Evolutionary conservation across 2,113 vertebrate genomes (phyloP).

Genomic region (Zosterops japonicus): DNA sequence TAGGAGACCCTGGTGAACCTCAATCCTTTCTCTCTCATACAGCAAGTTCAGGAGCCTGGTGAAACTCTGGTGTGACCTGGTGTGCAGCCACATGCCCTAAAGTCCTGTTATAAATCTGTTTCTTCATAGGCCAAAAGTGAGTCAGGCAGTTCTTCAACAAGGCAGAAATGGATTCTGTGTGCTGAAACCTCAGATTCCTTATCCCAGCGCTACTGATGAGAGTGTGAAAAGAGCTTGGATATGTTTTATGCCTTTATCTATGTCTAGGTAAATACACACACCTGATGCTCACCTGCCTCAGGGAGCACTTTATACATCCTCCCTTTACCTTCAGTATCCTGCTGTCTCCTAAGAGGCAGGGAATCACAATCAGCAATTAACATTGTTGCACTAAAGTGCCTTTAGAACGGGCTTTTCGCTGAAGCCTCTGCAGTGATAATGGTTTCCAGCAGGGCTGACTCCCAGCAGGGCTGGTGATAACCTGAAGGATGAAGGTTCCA

Average conservation of each 20-base stretch:
- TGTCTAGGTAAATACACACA: background rate
- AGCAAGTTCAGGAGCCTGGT: background rate
- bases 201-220: background rate
- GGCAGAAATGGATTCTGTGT: background rate
- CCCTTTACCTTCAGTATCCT: background rate
- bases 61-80: background rate
- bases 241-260: background rate
- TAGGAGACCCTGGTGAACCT: background rate
- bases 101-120: background rate
- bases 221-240: background rate
- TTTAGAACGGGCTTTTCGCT: background rate
- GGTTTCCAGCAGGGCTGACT: background rate
- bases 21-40: background rate
- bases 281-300: background rate
- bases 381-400: background rate
- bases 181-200: background rate
- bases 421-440: background rate
- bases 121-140: background rate
- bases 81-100: background rate
- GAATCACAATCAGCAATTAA: background rate
- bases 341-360: background rate
- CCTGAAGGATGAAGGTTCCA: background rate
- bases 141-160: background rate
- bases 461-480: background rate
- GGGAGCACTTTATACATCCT: background rate